Percentiles rank a stretch among this genome's conserved stretches.
phyloP scores from a whole-genome alignment of 1,140 invertebrate species.

The Chlorops oryzae region DNA sequence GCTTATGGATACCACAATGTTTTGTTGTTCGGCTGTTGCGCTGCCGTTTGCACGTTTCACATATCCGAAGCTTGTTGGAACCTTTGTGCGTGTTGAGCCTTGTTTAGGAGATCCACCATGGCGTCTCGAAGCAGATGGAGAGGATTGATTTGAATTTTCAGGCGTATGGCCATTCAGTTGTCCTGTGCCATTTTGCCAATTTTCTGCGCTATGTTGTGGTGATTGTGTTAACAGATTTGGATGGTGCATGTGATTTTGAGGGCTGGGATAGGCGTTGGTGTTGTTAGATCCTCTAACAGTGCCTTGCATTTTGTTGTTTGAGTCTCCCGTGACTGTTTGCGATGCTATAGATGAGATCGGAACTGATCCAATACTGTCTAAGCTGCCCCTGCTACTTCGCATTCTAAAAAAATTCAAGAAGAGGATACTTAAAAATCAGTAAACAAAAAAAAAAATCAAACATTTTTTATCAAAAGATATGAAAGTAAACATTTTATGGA shows the following conservation, averaged over 20 bases:
- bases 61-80: conserved; percentile 73
- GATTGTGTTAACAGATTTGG: not conserved
- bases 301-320: conserved; percentile 29
- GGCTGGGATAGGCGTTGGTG: conserved; percentile 26
- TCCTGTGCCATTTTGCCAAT: conserved; percentile 47
- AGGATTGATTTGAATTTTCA: conserved; percentile 40
- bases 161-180: conserved; percentile 40
- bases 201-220: conserved; percentile 26
- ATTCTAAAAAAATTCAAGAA: conserved; percentile 26
- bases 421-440: not conserved
- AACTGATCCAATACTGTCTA: conserved; percentile 44
- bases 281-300: conserved; percentile 19
- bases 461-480: not conserved
- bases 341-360: conserved; percentile 37
- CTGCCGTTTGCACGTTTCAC: conserved; percentile 68
- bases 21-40: conserved; percentile 50
- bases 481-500: not conserved
- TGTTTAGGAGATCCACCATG: conserved; percentile 49
- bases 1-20: conserved; percentile 39
- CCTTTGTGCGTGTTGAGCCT: conserved; percentile 54
- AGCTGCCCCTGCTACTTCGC: conserved; percentile 44
- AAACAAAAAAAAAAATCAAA: not conserved
- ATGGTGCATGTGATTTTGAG: conserved; percentile 26
- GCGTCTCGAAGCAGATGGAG: conserved; percentile 31
- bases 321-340: conserved; percentile 39